Conservation (phyloP, 2,888 invertebrate species). For the Thecophora atra region DNA sequence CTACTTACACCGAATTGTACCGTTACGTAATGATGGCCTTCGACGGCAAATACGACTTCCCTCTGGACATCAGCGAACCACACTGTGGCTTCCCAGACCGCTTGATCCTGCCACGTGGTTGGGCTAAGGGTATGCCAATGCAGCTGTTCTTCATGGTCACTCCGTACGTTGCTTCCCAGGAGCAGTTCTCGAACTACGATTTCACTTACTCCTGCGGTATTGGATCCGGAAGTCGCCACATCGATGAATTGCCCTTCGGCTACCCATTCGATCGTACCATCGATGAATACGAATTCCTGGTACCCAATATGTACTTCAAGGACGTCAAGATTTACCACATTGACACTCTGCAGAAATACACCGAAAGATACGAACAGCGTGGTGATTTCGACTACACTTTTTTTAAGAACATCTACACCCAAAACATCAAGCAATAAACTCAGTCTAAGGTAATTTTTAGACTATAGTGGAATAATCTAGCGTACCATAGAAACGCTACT, state of each 20-base stretch:
- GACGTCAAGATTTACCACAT: slow-evolving; percentile 65
- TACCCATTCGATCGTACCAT: slow-evolving; percentile 78
- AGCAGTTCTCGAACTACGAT: slow-evolving; percentile 65
- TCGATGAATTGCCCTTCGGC: slow-evolving; percentile 73
- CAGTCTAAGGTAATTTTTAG: background rate
- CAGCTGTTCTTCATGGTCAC: slow-evolving; percentile 70
- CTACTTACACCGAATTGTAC: slow-evolving; percentile 63
- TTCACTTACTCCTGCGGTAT: slow-evolving; percentile 66
- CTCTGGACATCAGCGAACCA: slow-evolving; percentile 65
- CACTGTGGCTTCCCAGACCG: slow-evolving; percentile 72
- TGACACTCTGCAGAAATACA: slow-evolving; percentile 45
- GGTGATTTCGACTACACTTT: slow-evolving; percentile 57
- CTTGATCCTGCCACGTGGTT: slow-evolving; percentile 72
- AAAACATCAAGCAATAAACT: slow-evolving; percentile 48
- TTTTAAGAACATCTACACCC: slow-evolving; percentile 54
- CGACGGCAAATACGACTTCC: slow-evolving; percentile 64
- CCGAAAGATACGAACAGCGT: slow-evolving; percentile 51
- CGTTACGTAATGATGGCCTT: slow-evolving; percentile 66
- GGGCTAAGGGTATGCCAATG: slow-evolving; percentile 70
- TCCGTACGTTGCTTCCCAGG: slow-evolving; percentile 58
- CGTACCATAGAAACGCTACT: background rate
- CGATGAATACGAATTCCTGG: slow-evolving; percentile 68
- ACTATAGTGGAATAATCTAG: background rate
- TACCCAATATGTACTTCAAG: slow-evolving; percentile 72
- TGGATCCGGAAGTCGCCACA: slow-evolving; percentile 67